Conservation (phyloP, 2,888 invertebrate genomes). For the Cephonodes hylas region DNA sequence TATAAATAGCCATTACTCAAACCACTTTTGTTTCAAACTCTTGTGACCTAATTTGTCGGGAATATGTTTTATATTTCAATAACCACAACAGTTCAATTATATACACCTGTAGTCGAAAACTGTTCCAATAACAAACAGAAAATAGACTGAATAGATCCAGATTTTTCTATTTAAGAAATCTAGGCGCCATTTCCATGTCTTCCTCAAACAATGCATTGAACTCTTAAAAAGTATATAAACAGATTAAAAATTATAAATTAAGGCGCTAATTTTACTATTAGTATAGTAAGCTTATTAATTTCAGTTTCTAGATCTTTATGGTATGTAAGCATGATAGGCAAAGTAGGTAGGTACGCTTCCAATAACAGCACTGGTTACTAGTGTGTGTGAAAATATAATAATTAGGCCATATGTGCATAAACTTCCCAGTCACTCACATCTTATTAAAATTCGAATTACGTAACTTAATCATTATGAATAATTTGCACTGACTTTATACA, state of each 20-base stretch:
- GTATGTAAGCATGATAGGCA: no score
- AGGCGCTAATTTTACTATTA: no score
- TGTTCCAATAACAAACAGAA: not conserved
- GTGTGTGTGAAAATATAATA: no score
- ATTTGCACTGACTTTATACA: no score
- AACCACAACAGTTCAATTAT: not conserved
- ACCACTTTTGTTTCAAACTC: conserved; percentile 11
- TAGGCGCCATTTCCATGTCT: not conserved
- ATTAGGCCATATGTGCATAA: not conserved
- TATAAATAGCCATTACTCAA: conserved; percentile 15
- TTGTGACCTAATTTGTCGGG: not conserved
- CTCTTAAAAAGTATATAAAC: no score
- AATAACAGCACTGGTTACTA: not conserved
- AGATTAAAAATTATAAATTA: no score
- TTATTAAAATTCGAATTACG: no score
- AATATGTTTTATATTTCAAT: not conserved
- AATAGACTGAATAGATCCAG: conserved; percentile 4
- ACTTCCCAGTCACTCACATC: not conserved
- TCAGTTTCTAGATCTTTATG: no score
- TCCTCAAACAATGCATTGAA: conserved; percentile 3
- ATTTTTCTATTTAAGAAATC: not conserved
- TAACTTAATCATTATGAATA: no score
- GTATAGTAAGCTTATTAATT: no score
- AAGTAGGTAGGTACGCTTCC: no score
- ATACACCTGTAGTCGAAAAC: conserved; percentile 8